phyloP scores from a whole-genome alignment of 1,140 invertebrate genomes.

The Brachionus koreanus region DNA sequence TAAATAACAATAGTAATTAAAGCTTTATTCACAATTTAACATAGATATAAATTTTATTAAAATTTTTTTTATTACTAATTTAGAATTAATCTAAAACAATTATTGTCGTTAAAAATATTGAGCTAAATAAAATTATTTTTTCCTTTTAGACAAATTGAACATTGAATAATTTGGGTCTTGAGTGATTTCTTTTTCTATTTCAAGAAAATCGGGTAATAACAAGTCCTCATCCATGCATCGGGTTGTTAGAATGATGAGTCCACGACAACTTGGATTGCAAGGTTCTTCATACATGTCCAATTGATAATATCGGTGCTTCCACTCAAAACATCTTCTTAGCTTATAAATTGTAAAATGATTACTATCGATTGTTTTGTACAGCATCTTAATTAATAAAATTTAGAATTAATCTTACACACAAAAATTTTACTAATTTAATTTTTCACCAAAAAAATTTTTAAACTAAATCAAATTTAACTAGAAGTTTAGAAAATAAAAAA shows the following conservation, averaged over 20 bases:
- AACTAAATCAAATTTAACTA: too few relatives aligned
- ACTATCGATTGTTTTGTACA: not conserved
- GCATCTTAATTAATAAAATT: not conserved
- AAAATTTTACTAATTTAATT: too few relatives aligned
- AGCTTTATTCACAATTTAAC: not conserved
- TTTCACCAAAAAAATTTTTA: too few relatives aligned
- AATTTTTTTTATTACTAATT: not conserved
- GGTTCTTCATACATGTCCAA: conserved; percentile 30
- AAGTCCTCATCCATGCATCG: conserved; percentile 9
- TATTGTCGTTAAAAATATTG: not conserved
- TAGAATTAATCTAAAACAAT: not conserved
- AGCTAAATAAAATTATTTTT: conserved; percentile 17
- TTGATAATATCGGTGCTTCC: conserved; percentile 24
- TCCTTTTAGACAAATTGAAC: conserved; percentile 21
- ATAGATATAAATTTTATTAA: not conserved
- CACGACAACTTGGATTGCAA: conserved; percentile 7
- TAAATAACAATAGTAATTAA: not conserved
- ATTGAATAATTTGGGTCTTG: conserved; percentile 26
- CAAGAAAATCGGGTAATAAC: conserved; percentile 1
- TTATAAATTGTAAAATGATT: conserved; percentile 28
- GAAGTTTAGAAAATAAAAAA: too few relatives aligned
- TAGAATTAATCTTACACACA: too few relatives aligned
- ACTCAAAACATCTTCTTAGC: conserved; percentile 30
- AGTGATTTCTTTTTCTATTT: conserved; percentile 10
- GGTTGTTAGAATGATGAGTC: not conserved